Evolutionary conservation across 2,113 vertebrate species (phyloP).

Genomic region (Halichoeres trimaculatus): DNA sequence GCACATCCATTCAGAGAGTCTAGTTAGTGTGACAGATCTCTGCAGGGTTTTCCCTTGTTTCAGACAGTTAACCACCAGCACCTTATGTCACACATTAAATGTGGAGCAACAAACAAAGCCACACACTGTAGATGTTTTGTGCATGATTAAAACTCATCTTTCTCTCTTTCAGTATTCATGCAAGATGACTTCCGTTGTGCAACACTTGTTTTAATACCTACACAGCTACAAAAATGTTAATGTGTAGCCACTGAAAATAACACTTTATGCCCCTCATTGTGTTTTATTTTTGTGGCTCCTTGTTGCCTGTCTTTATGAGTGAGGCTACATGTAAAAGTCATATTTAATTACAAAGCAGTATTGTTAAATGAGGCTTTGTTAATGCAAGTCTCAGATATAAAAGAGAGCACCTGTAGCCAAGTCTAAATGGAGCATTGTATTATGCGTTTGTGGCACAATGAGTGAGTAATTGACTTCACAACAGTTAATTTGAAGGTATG

Average conservation of each 20-base stretch:
- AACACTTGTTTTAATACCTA: conserved; percentile 55
- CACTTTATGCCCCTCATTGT: conserved; percentile 50
- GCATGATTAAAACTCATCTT: conserved; percentile 52
- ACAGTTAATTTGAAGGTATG: background rate
- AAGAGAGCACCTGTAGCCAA: conserved; percentile 42
- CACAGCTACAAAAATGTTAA: conserved; percentile 62
- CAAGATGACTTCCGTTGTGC: conserved; percentile 48
- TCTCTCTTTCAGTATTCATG: conserved; percentile 47
- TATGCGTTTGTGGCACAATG: conserved; percentile 9
- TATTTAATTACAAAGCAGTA: conserved; percentile 64
- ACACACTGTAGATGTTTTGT: conserved; percentile 25
- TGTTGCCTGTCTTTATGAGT: conserved; percentile 48
- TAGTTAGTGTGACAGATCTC: background rate
- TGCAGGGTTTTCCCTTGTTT: conserved; percentile 21
- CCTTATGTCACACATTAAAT: conserved; percentile 30
- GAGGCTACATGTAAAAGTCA: conserved; percentile 66
- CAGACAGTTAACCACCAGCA: conserved; percentile 27
- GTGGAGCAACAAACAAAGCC: conserved; percentile 44
- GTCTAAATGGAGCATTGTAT: conserved; percentile 19
- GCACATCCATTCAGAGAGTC: too few species aligned
- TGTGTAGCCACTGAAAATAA: conserved; percentile 43
- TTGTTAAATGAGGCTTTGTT: conserved; percentile 61
- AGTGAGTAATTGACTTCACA: conserved; percentile 12
- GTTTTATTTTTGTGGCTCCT: conserved; percentile 41
- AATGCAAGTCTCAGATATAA: conserved; percentile 60